Conservation (phyloP, 2,888 invertebrate species). For the Gandaritis pyraliata region DNA sequence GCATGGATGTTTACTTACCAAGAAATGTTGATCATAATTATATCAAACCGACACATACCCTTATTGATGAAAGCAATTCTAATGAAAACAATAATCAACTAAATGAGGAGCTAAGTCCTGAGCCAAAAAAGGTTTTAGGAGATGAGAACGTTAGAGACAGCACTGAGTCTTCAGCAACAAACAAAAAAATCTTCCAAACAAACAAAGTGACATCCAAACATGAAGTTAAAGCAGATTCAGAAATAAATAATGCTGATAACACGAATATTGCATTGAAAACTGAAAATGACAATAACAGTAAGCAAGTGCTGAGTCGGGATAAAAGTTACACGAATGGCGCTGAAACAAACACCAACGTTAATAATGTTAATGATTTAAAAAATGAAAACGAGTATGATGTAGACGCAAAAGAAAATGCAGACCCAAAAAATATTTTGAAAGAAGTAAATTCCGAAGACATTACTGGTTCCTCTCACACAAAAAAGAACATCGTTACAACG, state of each 20-base stretch:
- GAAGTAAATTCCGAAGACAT: no score
- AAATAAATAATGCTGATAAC: not conserved
- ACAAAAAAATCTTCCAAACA: not conserved
- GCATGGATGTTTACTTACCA: no score
- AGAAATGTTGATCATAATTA: not conserved
- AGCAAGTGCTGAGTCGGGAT: not conserved
- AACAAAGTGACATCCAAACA: not conserved
- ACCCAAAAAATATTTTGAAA: no score
- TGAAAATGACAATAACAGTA: not conserved
- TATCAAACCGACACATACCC: not conserved
- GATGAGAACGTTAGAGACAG: not conserved
- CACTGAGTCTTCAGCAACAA: not conserved
- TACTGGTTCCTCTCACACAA: not conserved
- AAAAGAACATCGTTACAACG: not conserved
- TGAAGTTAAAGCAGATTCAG: not conserved
- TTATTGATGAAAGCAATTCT: not conserved
- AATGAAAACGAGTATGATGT: no score
- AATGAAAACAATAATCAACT: not conserved
- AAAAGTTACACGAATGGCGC: not conserved
- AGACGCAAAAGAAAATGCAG: no score
- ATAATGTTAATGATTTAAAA: no score
- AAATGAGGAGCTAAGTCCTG: not conserved
- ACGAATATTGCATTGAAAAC: not conserved
- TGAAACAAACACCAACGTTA: not conserved
- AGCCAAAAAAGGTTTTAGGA: not conserved